These are phyloP conservation scores for Philopedon plagiatum DNA, from an alignment of 2,888 invertebrate genomes.

Conservation along the genomic window DNA sequence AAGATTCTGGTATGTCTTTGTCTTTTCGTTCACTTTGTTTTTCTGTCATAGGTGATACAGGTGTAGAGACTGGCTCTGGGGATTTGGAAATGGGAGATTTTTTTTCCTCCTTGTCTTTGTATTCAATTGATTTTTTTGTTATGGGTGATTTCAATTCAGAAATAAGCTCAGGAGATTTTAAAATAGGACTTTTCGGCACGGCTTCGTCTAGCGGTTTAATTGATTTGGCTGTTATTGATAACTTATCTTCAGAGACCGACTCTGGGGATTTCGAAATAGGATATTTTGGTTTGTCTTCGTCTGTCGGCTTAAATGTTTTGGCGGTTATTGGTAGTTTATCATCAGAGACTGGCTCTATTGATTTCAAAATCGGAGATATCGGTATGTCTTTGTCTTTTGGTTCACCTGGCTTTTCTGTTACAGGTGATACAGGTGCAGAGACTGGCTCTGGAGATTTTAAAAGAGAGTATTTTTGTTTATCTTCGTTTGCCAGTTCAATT, in stretches of 20 bases:
- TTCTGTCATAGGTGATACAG: background rate
- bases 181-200: background rate
- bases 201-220: background rate
- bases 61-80: background rate
- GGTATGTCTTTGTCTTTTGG: background rate
- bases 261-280: background rate
- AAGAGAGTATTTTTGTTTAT: too few species aligned
- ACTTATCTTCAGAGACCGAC: background rate
- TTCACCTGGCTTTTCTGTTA: background rate
- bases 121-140: background rate
- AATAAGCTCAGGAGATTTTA: background rate
- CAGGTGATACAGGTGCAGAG: too few species aligned
- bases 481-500: too few species aligned
- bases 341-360: background rate
- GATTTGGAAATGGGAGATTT: constrained; percentile 23
- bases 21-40: background rate
- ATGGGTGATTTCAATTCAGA: background rate
- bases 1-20: background rate
- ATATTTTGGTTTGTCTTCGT: background rate
- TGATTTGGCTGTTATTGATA: too few species aligned
- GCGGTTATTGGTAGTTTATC: background rate
- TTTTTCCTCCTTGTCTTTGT: background rate
- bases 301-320: background rate
- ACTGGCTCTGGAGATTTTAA: background rate
- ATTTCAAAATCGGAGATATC: background rate